phyloP scores from a whole-genome alignment of 2,888 invertebrate species.

The Dendrolimus houi region DNA sequence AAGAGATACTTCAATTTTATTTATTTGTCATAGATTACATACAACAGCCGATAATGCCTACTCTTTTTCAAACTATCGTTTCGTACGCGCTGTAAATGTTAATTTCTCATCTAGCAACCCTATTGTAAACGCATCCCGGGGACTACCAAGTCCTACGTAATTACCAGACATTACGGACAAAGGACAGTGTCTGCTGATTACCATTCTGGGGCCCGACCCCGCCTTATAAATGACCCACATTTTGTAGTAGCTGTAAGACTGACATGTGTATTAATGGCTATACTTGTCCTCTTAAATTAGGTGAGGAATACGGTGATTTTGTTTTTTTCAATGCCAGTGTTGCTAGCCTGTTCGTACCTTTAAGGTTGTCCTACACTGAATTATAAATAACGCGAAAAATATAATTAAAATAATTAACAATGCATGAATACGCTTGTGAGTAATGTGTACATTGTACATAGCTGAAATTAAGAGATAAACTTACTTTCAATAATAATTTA shows the following conservation, averaged over 20 bases:
- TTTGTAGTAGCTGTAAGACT: slow-evolving; percentile 72
- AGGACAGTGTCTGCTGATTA: slow-evolving; percentile 74
- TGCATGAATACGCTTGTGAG: too few species aligned
- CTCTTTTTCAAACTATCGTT: too few species aligned
- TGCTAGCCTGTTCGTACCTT: background rate
- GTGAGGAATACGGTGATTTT: slow-evolving; percentile 69
- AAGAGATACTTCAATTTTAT: too few species aligned
- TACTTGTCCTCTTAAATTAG: slow-evolving; percentile 75
- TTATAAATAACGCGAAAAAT: too few species aligned
- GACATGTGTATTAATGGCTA: slow-evolving; percentile 75
- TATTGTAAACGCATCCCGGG: slow-evolving; percentile 16
- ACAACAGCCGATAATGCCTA: too few species aligned
- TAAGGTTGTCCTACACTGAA: too few species aligned
- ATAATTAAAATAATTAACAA: too few species aligned
- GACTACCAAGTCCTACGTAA: slow-evolving; percentile 68
- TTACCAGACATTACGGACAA: slow-evolving; percentile 75
- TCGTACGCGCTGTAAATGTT: too few species aligned
- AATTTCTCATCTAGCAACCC: background rate
- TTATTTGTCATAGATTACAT: too few species aligned
- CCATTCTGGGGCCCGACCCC: slow-evolving; percentile 69
- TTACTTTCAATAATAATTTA: too few species aligned
- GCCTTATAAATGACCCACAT: slow-evolving; percentile 72
- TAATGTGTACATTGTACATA: too few species aligned
- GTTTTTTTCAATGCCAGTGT: slow-evolving; percentile 54
- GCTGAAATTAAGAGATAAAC: too few species aligned